Conservation (phyloP, 2,113 vertebrate genomes). For the Parus major region DNA sequence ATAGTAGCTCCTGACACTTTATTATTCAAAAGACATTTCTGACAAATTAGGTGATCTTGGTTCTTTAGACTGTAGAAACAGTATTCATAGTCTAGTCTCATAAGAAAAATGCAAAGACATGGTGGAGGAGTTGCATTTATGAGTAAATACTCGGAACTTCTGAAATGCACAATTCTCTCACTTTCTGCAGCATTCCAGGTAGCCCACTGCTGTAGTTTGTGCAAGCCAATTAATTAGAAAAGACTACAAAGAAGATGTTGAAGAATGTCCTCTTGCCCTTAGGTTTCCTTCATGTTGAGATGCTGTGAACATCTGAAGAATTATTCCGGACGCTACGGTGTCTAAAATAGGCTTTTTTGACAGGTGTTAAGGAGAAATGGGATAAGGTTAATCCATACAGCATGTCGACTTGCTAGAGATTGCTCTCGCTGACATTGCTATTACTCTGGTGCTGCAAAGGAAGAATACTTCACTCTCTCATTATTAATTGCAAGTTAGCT, state of each 20-base stretch:
- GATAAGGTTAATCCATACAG: constrained; percentile 70
- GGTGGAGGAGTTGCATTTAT: background rate
- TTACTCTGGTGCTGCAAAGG: constrained; percentile 2
- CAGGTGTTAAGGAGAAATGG: constrained; percentile 71
- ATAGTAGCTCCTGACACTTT: background rate
- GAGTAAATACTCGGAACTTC: background rate
- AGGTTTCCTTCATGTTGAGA: constrained; percentile 7
- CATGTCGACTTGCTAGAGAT: constrained; percentile 46
- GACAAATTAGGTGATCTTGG: background rate
- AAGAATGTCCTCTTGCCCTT: constrained; percentile 3
- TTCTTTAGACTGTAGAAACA: background rate
- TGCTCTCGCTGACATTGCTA: constrained; percentile 15
- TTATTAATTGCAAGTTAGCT: background rate
- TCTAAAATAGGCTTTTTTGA: constrained; percentile 70
- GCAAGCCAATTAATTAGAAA: background rate
- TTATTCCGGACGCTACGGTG: background rate
- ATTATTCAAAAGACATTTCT: background rate
- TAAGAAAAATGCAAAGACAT: background rate
- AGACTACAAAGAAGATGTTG: background rate
- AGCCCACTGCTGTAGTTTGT: background rate
- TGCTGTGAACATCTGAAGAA: constrained; percentile 55
- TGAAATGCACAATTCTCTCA: background rate
- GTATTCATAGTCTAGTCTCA: background rate
- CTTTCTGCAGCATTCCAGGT: background rate
- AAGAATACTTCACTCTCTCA: background rate